These are phyloP conservation scores for Dendrolimus pini DNA, from an alignment of 2,888 invertebrate species.

Conservation along the genomic window DNA sequence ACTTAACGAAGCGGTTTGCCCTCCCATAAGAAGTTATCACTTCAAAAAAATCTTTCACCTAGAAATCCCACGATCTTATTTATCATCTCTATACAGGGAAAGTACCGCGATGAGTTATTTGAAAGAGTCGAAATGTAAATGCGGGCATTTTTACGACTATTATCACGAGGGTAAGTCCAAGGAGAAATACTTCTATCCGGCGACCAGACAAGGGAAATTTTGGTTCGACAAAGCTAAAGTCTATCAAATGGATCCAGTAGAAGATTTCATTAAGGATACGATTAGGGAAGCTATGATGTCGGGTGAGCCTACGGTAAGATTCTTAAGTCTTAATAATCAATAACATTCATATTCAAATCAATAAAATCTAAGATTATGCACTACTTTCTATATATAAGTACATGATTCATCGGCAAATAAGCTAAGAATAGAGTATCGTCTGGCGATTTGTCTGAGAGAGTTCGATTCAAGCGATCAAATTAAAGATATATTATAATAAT, in stretches of 20 bases:
- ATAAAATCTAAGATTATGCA: no score
- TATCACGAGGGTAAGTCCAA: constrained; percentile 32
- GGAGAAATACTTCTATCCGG: constrained; percentile 49
- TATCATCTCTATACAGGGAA: no score
- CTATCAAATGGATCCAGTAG: constrained; percentile 48
- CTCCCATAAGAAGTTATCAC: no score
- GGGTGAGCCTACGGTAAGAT: constrained; percentile 34
- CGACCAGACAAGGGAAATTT: constrained; percentile 36
- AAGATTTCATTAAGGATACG: constrained; percentile 54
- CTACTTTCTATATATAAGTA: no score
- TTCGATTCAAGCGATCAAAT: no score
- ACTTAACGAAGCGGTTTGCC: no score
- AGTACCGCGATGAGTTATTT: constrained; percentile 25
- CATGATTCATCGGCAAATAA: no score
- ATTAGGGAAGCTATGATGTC: constrained; percentile 42
- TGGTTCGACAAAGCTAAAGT: constrained; percentile 55
- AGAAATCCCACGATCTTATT: no score
- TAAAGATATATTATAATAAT: no score
- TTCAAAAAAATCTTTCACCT: no score
- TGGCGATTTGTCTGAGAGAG: no score
- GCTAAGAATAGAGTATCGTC: no score
- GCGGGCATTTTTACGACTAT: constrained; percentile 55
- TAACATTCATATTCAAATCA: not conserved
- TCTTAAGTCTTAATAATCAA: constrained; percentile 3
- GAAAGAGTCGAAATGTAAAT: constrained; percentile 47